Conservation (phyloP, 1,140 invertebrate genomes). For the Lycorma delicatula region DNA sequence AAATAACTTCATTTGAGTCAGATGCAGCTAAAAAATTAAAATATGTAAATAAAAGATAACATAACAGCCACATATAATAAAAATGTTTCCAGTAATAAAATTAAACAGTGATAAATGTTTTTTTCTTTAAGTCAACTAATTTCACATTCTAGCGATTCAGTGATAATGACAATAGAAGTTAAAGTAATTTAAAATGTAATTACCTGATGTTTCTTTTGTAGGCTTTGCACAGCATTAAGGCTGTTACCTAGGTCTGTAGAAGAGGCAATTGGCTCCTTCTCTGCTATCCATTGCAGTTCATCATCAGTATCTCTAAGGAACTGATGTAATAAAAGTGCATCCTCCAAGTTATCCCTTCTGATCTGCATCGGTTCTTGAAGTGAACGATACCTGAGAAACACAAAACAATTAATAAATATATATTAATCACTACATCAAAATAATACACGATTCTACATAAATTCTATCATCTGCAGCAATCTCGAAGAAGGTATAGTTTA, state of each 20-base stretch:
- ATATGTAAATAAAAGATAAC: too few species aligned
- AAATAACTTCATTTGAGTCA: too few species aligned
- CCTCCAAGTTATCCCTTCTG: conserved; percentile 78
- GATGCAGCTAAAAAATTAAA: too few species aligned
- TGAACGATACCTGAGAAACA: conserved; percentile 55
- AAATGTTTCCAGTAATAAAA: background rate
- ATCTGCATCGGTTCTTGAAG: conserved; percentile 85
- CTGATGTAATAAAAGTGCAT: conserved; percentile 74
- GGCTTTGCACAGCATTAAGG: conserved; percentile 84
- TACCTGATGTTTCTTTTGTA: conserved; percentile 91
- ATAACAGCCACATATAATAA: background rate
- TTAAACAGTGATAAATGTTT: background rate
- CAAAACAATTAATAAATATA: background rate
- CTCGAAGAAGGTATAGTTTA: too few species aligned
- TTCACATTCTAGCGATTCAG: background rate
- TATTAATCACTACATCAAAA: background rate
- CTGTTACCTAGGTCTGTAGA: conserved; percentile 69
- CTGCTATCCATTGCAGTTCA: conserved; percentile 72
- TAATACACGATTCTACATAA: too few species aligned
- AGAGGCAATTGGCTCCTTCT: conserved; percentile 75
- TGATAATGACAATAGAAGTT: background rate
- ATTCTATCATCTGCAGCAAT: too few species aligned
- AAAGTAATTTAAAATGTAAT: background rate
- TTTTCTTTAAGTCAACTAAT: background rate
- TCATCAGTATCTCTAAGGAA: conserved; percentile 80